A percentile compares a stretch with the other conserved stretches of the same genome.
Conservation (phyloP, 2,888 invertebrate genomes). For the Phyllotreta cruciferae region DNA sequence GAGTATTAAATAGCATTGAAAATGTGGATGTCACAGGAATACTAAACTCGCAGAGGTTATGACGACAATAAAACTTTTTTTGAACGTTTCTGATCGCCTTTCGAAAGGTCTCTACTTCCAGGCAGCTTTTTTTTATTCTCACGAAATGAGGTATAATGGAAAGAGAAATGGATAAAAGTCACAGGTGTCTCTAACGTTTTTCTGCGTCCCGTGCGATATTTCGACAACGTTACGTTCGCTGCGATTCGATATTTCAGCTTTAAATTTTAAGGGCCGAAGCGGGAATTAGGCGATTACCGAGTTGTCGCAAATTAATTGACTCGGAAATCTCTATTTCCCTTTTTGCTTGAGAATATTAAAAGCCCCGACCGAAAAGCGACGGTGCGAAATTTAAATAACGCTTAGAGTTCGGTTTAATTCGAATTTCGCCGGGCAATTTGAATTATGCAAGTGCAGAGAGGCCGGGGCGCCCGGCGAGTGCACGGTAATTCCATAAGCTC, state of each 20-base stretch:
- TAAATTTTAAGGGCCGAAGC: neutral
- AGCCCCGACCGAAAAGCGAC: neutral
- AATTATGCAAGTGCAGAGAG: no score
- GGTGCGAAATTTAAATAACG: neutral
- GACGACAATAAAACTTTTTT: no score
- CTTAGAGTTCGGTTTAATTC: no score
- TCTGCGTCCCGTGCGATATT: conserved; percentile 6
- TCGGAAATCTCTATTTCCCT: conserved; percentile 13
- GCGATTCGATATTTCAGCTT: conserved; percentile 14
- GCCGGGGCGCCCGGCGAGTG: no score
- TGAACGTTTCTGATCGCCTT: no score
- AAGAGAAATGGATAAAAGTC: conserved; percentile 14
- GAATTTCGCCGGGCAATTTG: no score
- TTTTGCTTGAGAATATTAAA: neutral
- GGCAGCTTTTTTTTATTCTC: no score
- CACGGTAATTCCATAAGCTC: no score
- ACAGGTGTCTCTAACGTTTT: conserved; percentile 17
- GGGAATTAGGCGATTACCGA: conserved; percentile 8
- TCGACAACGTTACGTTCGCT: conserved; percentile 7
- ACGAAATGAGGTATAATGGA: conserved; percentile 4
- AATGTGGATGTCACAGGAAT: no score
- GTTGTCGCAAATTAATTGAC: conserved; percentile 11
- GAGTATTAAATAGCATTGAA: no score
- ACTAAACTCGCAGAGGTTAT: no score
- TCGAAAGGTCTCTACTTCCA: no score